Evolutionary conservation across 1,140 invertebrate genomes (phyloP), one percentile per base, ranked within the genome.

Genomic region (Calliphora vicina): DNA sequence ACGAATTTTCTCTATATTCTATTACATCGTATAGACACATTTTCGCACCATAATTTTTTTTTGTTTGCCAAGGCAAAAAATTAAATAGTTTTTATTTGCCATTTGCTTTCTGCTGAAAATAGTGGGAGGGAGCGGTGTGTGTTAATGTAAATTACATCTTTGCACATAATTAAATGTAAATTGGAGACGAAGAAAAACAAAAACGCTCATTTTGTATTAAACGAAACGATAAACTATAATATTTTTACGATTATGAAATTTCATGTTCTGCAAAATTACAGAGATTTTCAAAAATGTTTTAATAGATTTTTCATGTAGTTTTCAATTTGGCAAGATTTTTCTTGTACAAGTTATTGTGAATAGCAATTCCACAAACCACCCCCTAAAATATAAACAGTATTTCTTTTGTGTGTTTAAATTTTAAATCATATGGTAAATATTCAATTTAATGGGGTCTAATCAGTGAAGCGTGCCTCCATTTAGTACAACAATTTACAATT

Each of bases 391-490:
- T 17, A 17, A 3, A 50, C 8, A 50, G 12, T 43, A 43, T 43
- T 43, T 43, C 42, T 17, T 4, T 50, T 50, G 45, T 50, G 45
- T 50, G 12, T 50, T 35, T 35, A 8, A 10, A 35, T 35, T 50
- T 50, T 23, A 25, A 12, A 20, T 23, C 61, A 25, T 67, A 23
- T 67, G 61, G 61, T 67, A 23, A 20, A 25, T 25, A 8, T 25
- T 23, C 23, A 20, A 9, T 67, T 67, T 67, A 25, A 67, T 67
- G 23, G 10, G n/a, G 12, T 67, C 25, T 67, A 67, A 67, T 67
- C 61, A 67, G n/a, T 67, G 61, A 67, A 67, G 61, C 61, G 61
- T 67, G 61, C 61, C 61, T 67, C n/a, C 61, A 67, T 67, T 67
- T 67, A 67, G 20, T 67, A 67, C 1, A 20, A 17, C 6, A 57